A percentile compares a stretch with the other conserved stretches of the same genome.
Conservation (phyloP, 2,797 vertebrate genomes). For the Sciurus vulgaris region DNA sequence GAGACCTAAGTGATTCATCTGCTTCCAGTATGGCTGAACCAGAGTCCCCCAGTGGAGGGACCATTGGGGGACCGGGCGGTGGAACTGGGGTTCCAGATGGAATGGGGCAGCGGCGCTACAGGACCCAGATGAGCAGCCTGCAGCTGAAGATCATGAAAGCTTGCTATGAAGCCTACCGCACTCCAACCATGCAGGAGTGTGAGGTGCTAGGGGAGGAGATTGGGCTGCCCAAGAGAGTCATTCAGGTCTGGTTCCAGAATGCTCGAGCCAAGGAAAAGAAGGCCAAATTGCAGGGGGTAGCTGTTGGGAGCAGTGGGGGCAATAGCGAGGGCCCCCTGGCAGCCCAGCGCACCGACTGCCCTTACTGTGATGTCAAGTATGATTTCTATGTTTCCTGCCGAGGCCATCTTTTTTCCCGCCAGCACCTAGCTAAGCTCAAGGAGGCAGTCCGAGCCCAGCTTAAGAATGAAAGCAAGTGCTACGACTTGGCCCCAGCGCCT, state of each 20-base stretch:
- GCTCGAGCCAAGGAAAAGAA: conserved; percentile 97
- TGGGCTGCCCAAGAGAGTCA: conserved; percentile 94
- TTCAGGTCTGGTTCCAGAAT: conserved; percentile 98
- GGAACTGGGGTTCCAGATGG: conserved; percentile 75
- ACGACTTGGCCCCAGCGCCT: conserved; percentile 82
- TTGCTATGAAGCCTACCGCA: conserved; percentile 95
- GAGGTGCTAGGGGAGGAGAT: conserved; percentile 94
- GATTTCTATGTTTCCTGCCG: conserved; percentile 87
- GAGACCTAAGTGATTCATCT: conserved; percentile 88
- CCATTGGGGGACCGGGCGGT: conserved; percentile 75
- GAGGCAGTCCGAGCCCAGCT: conserved; percentile 86
- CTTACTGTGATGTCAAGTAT: conserved; percentile 87
- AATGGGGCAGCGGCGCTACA: conserved; percentile 91
- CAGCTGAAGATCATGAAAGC: conserved; percentile 96
- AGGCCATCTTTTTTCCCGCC: conserved; percentile 87
- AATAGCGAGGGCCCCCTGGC: conserved; percentile 76
- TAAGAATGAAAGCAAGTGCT: conserved; percentile 87
- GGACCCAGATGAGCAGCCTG: conserved; percentile 95
- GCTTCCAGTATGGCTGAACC: conserved; percentile 85
- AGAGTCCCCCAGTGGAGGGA: conserved; percentile 85
- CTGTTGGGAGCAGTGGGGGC: conserved; percentile 53
- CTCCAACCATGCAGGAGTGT: conserved; percentile 95
- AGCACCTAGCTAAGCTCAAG: conserved; percentile 87
- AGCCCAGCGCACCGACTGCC: conserved; percentile 83
- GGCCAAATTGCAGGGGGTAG: conserved; percentile 84